These are phyloP conservation scores for Jaculus jaculus DNA, from an alignment of 2,113 vertebrate genomes.

Conservation along the genomic window DNA sequence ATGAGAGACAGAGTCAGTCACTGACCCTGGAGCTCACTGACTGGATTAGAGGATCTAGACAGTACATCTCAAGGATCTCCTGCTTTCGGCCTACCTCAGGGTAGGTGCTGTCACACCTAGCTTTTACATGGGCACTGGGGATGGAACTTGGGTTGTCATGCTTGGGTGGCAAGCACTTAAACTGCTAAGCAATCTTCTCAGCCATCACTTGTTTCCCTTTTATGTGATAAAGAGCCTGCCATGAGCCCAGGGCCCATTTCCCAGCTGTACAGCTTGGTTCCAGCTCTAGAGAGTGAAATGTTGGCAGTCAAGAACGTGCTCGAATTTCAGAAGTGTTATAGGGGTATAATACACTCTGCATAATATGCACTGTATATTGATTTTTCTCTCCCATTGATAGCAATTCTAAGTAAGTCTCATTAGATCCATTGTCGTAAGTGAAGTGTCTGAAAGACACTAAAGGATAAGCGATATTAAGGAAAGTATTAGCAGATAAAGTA, in stretches of 20 bases:
- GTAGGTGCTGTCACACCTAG: too few relatives aligned
- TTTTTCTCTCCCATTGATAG: constrained; percentile 58
- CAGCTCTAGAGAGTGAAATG: background rate
- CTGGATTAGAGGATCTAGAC: too few relatives aligned
- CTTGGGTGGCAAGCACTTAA: too few relatives aligned
- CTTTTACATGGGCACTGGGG: too few relatives aligned
- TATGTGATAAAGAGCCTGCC: background rate
- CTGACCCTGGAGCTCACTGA: too few relatives aligned
- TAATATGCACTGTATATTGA: constrained; percentile 36
- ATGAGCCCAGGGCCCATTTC: background rate
- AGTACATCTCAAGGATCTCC: too few relatives aligned
- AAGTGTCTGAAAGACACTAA: constrained; percentile 59
- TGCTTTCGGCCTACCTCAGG: too few relatives aligned
- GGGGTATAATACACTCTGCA: background rate
- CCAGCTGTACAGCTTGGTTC: background rate
- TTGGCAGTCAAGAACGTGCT: constrained; percentile 5
- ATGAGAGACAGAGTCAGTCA: too few relatives aligned
- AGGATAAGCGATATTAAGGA: constrained; percentile 36
- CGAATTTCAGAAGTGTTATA: constrained; percentile 3
- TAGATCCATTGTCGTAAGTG: constrained; percentile 23
- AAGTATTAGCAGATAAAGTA: constrained; percentile 52
- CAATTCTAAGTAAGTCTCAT: constrained; percentile 59
- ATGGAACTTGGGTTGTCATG: too few relatives aligned
- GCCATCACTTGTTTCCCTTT: too few relatives aligned
- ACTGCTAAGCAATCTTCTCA: too few relatives aligned